Base-by-base conservation (phyloP, 2,888 invertebrate genomes). In the Hirtodrosophila confusa region DNA sequence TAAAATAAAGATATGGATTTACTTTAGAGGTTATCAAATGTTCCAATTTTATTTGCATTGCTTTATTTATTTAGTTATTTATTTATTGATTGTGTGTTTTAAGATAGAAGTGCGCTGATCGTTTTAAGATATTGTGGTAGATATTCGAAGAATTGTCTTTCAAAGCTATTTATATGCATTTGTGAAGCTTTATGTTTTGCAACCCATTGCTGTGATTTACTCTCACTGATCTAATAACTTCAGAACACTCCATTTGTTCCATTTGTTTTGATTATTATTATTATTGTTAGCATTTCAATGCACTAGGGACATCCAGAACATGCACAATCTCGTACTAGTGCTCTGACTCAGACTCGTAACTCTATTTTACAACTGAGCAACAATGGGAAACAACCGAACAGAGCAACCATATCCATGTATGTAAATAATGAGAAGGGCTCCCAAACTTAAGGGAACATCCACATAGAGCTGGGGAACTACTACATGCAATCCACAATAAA, bases 211-310 rank as follows among this genome's bases (percentile, higher is more conserved):
- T 27, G 27, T 27, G 2, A 17, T 12, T n/a, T 17, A 11, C 8
- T 48, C 23, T 17, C 12, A 3, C 10, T 35, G 39, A 27, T 4
- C 8, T 24, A 43, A 66, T 47, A 66, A 65, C 33, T 45, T 27
- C 12, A 29, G 3, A 17, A 48, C 60, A 70, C 44, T 6, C 27
- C 27, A 27, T 27, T 80, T 74, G 45, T 60, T 6, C 27, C 27
- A 27, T 27, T 80, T 74, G 45, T 60, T 69, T 70, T 69, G 64
- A 71, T 69, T 80, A 75, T 61, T 61, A 61, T 80, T 60, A 31
- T 48, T 35, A 23, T 64, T 60, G 53, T 64, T 65, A 61, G 47
- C 61, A 62, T 61, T 68, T 44, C 56, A 54, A 65, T 60, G 65
- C 69, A 49, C 40, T 60, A 12, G 29, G 58, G 27, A 40, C 29